Conservation (phyloP, 2,888 invertebrate species). For the Eurytoma adleriae region DNA sequence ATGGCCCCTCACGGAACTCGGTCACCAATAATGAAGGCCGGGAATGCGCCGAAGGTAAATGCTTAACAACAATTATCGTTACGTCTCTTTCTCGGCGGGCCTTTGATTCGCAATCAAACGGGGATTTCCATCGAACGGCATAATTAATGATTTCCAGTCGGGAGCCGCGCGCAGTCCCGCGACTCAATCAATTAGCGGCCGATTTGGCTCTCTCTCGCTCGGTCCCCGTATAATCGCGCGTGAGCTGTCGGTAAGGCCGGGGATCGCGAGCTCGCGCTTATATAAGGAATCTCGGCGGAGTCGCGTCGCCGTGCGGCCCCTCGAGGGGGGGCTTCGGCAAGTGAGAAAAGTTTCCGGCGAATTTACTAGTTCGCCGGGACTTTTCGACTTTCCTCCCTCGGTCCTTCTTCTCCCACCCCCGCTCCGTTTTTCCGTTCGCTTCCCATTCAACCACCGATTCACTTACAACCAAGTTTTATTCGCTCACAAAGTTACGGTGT, state of each 20-base stretch:
- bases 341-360: conserved; percentile 67
- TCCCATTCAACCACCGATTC: conserved; percentile 66
- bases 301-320: background rate
- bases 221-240: conserved; percentile 47
- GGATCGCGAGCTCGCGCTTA: conserved; percentile 26
- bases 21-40: background rate
- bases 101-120: conserved; percentile 15
- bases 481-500: conserved; percentile 64
- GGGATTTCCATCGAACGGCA: conserved; percentile 9
- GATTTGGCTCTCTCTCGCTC: conserved; percentile 39
- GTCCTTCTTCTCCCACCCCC: background rate
- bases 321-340: conserved; percentile 27
- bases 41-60: background rate
- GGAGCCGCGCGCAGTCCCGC: background rate
- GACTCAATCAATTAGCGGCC: conserved; percentile 47
- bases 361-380: conserved; percentile 62
- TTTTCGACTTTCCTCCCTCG: conserved; percentile 41
- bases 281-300: background rate
- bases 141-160: conserved; percentile 35
- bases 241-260: conserved; percentile 53
- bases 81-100: background rate
- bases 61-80: conserved; percentile 5
- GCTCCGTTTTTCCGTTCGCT: conserved; percentile 62
- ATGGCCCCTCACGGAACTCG: background rate
- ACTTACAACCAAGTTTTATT: conserved; percentile 69